Percentiles rank a stretch among this genome's conserved stretches.
phyloP scores from a whole-genome alignment of 2,888 invertebrate genomes.

The Calameuta idolon region DNA sequence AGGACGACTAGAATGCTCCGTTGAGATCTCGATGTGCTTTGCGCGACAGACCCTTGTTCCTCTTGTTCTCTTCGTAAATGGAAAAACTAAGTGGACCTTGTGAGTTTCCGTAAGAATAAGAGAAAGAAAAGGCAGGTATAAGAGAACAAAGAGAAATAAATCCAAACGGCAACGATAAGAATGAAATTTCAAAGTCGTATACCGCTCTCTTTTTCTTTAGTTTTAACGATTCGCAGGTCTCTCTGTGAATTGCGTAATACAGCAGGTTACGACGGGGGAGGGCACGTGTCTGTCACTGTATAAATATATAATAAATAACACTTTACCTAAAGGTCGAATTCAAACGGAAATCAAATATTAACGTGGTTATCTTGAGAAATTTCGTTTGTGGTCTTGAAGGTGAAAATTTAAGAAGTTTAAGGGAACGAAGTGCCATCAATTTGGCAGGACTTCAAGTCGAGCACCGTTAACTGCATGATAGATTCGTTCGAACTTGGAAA shows the following conservation, averaged over 20 bases:
- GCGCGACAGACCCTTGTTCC: neutral
- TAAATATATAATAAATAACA: neutral
- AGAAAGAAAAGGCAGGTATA: neutral
- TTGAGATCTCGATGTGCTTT: neutral
- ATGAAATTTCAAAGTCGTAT: neutral
- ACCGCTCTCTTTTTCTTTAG: neutral
- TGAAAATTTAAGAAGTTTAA: neutral
- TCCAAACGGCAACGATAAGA: neutral
- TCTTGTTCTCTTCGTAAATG: conserved; percentile 31
- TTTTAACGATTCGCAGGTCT: neutral
- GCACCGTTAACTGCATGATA: neutral
- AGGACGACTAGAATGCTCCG: neutral
- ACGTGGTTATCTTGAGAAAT: neutral
- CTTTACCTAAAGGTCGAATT: neutral
- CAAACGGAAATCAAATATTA: neutral
- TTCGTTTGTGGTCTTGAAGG: neutral
- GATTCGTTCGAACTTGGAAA: neutral
- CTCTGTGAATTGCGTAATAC: neutral
- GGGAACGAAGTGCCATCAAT: neutral
- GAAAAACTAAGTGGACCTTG: conserved; percentile 40
- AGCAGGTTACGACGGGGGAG: neutral
- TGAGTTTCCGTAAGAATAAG: conserved; percentile 32
- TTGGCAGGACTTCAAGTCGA: neutral
- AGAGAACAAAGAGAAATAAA: neutral
- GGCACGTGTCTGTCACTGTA: neutral